Evolutionary conservation across 2,113 vertebrate genomes (phyloP).

Genomic region (Microcebus tavaratra): DNA sequence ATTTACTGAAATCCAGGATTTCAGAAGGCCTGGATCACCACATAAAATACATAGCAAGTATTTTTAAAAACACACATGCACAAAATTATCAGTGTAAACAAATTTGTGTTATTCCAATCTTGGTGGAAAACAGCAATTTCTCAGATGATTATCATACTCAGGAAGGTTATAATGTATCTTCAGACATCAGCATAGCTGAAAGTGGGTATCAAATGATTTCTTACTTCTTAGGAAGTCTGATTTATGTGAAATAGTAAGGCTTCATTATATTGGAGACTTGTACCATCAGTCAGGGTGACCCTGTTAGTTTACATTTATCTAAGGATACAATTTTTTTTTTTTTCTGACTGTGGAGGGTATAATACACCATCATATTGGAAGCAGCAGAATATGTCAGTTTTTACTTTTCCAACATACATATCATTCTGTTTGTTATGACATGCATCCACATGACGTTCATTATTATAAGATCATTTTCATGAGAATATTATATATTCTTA

Average conservation of each 20-base stretch:
- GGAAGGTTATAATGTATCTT: background rate
- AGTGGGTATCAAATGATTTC: background rate
- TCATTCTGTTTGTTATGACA: background rate
- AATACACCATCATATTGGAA: background rate
- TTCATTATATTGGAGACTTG: background rate
- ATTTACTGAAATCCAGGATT: background rate
- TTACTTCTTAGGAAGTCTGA: background rate
- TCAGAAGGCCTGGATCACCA: background rate
- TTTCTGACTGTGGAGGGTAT: background rate
- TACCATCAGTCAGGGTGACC: background rate
- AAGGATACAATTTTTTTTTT: background rate
- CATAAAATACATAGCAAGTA: background rate
- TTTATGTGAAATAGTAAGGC: background rate
- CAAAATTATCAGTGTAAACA: background rate
- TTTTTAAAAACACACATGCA: background rate
- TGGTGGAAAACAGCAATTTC: background rate
- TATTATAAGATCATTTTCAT: background rate
- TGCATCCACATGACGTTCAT: background rate
- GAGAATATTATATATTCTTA: background rate
- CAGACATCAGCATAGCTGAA: background rate
- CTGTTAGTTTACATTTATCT: background rate
- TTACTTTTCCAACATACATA: background rate
- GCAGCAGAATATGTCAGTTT: background rate
- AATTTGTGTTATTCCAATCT: background rate
- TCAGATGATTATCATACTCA: background rate